These are phyloP conservation scores for Dioctria linearis DNA, from an alignment of 2,888 invertebrate species.

Conservation along the genomic window DNA sequence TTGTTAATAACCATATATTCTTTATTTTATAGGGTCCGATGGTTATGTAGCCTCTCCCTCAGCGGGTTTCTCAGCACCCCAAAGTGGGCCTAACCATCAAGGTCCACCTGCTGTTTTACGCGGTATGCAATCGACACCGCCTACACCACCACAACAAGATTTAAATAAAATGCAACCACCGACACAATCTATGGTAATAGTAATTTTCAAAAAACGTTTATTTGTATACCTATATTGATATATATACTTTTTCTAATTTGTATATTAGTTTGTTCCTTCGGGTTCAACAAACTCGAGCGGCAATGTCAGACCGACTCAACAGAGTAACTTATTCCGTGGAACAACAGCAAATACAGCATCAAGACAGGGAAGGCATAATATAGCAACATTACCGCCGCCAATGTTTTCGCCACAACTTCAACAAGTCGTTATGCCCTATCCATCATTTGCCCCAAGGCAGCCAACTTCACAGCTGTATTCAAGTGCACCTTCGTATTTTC, in stretches of 20 bases:
- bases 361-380: conserved; percentile 59
- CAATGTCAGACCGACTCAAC: conserved; percentile 59
- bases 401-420: conserved; percentile 66
- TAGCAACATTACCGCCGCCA: conserved; percentile 58
- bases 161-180: conserved; percentile 68
- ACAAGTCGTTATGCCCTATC: conserved; percentile 64
- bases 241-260: conserved; percentile 34
- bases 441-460: conserved; percentile 64
- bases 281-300: conserved; percentile 64
- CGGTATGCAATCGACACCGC: conserved; percentile 67
- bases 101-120: conserved; percentile 65
- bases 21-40: conserved; percentile 63
- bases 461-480: conserved; percentile 62
- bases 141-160: conserved; percentile 65
- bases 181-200: conserved; percentile 65
- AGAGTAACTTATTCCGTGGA: conserved; percentile 65
- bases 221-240: conserved; percentile 13
- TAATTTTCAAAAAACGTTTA: not conserved
- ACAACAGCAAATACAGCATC: conserved; percentile 63
- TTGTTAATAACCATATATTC: no score
- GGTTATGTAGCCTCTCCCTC: conserved; percentile 70
- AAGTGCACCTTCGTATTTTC: conserved; percentile 63
- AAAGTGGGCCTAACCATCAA: conserved; percentile 64
- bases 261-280: conserved; percentile 65
- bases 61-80: conserved; percentile 65